Evolutionary conservation across 2,888 invertebrate genomes (phyloP).

Genomic region (Bembecia ichneumoniformis): DNA sequence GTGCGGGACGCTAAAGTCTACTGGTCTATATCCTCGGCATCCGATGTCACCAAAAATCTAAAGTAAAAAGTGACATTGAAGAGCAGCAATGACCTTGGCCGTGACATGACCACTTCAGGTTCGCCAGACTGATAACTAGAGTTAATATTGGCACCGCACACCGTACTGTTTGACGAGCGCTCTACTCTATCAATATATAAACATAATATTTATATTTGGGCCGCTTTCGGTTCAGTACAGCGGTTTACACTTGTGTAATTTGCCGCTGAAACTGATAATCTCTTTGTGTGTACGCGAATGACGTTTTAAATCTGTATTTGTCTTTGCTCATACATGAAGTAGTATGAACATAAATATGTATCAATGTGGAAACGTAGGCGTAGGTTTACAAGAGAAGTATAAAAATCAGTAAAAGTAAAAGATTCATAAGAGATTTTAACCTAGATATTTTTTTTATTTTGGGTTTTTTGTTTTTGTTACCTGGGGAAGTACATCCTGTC

Average conservation of each 20-base stretch:
- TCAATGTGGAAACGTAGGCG: too few relatives aligned
- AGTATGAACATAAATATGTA: background rate
- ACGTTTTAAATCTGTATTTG: background rate
- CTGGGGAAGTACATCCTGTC: too few relatives aligned
- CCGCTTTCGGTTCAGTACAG: constrained; percentile 46
- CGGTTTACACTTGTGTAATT: constrained; percentile 51
- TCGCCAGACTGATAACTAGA: constrained; percentile 62
- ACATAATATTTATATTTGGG: constrained; percentile 71
- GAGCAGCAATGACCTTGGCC: constrained; percentile 35
- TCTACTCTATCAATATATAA: constrained; percentile 71
- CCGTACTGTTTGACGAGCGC: constrained; percentile 64
- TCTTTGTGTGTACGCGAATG: constrained; percentile 25
- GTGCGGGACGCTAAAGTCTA: too few relatives aligned
- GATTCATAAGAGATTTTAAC: too few relatives aligned
- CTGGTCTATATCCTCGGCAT: too few relatives aligned
- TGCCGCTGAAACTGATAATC: constrained; percentile 65
- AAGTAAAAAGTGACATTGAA: too few relatives aligned
- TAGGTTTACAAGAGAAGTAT: too few relatives aligned
- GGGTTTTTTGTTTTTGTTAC: too few relatives aligned
- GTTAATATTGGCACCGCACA: constrained; percentile 70
- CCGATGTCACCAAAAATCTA: too few relatives aligned
- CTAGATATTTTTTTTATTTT: too few relatives aligned
- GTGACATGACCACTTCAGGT: constrained; percentile 49
- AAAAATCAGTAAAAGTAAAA: too few relatives aligned
- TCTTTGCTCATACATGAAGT: background rate